phyloP scores from a whole-genome alignment of 2,888 invertebrate species.

The Microctonus brassicae region DNA sequence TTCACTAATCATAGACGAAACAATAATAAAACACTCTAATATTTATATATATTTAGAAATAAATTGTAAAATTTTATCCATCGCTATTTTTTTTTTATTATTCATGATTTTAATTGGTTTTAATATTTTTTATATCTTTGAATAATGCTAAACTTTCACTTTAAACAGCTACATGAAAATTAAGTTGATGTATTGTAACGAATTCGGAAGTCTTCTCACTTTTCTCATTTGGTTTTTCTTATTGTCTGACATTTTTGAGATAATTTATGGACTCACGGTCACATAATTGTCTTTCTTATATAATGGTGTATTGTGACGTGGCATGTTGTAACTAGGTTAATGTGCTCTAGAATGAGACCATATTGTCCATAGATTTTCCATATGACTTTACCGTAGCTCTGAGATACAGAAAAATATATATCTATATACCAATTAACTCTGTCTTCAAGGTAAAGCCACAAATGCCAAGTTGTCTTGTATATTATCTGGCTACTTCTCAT shows the following conservation, averaged over 20 bases:
- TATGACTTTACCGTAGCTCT: no score
- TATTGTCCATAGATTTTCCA: conserved; percentile 33
- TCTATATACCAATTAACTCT: conserved; percentile 9
- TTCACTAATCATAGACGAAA: no score
- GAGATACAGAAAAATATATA: no score
- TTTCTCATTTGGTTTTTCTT: conserved; percentile 1
- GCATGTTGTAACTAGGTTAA: conserved; percentile 62
- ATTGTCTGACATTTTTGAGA: conserved; percentile 45
- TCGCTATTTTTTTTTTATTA: no score
- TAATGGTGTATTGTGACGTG: conserved; percentile 51
- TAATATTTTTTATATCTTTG: no score
- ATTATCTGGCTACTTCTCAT: conserved; percentile 1
- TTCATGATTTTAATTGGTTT: no score
- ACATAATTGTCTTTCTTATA: conserved; percentile 58
- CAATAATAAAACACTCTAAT: no score
- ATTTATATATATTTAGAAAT: no score
- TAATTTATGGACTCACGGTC: conserved; percentile 61
- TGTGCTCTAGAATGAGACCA: background rate
- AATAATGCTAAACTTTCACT: no score
- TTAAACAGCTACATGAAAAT: no score
- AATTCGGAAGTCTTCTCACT: background rate
- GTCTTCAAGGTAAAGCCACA: conserved; percentile 28
- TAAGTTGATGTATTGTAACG: background rate
- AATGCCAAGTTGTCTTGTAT: conserved; percentile 37
- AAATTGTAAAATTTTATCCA: no score